Evolutionary conservation across 2,888 invertebrate genomes (phyloP).

Genomic region (Drosophila flavopinicola): DNA sequence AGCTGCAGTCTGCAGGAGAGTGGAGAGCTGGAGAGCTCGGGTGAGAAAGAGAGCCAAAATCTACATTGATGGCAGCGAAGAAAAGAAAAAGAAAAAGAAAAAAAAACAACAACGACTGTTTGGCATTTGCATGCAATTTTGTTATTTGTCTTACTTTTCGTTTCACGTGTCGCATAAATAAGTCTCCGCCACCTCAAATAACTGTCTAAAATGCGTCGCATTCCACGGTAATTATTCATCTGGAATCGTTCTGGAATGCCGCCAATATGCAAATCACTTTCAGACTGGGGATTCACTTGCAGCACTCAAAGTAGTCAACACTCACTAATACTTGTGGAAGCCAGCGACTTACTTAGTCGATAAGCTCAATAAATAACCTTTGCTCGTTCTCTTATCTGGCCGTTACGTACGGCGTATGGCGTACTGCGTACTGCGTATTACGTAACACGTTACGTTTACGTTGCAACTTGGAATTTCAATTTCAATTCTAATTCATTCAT

Average conservation of each 20-base stretch:
- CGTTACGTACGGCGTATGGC: too few species aligned
- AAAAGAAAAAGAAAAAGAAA: background rate
- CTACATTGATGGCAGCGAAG: background rate
- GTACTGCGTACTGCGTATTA: too few species aligned
- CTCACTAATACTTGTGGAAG: too few species aligned
- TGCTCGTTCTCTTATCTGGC: background rate
- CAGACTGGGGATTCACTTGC: constrained; percentile 7
- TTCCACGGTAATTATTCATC: constrained; percentile 45
- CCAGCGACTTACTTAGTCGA: background rate
- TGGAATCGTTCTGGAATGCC: constrained; percentile 39
- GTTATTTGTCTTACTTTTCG: background rate
- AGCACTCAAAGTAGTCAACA: background rate
- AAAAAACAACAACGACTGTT: background rate
- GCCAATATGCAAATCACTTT: constrained; percentile 17
- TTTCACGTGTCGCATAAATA: constrained; percentile 45
- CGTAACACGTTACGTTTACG: constrained; percentile 2
- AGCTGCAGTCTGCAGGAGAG: background rate
- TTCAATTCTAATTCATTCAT: too few species aligned
- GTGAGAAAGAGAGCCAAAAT: background rate
- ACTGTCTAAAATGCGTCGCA: constrained; percentile 25
- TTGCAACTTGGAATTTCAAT: background rate
- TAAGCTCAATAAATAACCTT: constrained; percentile 1
- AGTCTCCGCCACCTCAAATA: constrained; percentile 23
- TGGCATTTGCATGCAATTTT: constrained; percentile 2
- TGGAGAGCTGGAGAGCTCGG: background rate